Evolutionary conservation across 2,113 vertebrate genomes (phyloP), one percentile per base, ranked within the genome.

Genomic region (Turnix velox): DNA sequence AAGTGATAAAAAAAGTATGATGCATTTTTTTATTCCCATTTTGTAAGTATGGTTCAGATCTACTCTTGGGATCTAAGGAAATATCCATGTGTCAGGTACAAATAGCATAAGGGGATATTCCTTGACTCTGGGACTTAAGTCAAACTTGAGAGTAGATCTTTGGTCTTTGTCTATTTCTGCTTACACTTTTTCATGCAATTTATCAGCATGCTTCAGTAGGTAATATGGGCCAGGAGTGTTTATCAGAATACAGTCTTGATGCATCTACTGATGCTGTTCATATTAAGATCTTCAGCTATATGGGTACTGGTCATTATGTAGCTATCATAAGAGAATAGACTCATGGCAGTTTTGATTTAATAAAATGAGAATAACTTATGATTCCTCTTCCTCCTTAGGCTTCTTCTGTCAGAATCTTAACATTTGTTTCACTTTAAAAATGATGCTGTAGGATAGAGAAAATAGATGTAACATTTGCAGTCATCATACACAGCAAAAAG

Each of bases 371-470:
- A 72, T 61, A 83, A 73, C 7, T 81, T 61, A 48, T 23, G 10
- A 90, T 5, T 4, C 6, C 7, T 79, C 35, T 63, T 84, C 18
- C 18, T 92, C 14, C 66, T 68, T 25, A 61, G 12, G 6, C 16
- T 92, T 90, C 45, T 81, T 59, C 42, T 67, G 69, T 13, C 12
- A 77, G 39, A 71, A 87, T 57, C n/a, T 72, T 57, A 85, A 31
- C 5, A 51, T 8, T 51, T n/a, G 10, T 48, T 78, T 90, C 62
- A 68, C 9, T 65, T 90, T 46, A 90, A 94, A 94, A 93, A 89
- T 40, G 17, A 63, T 75, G 11, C 16, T 75, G 25, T 68, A 61
- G 22, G 20, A 28, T 9, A 82, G 24, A 79, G 37, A 24, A 91
- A 93, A 82, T 80, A 88, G 49, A 43, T 72, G 28, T 76, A 76